These are phyloP conservation scores for Hypotaenidia okinawae DNA, from an alignment of 2,797 vertebrate genomes.

Conservation along the genomic window DNA sequence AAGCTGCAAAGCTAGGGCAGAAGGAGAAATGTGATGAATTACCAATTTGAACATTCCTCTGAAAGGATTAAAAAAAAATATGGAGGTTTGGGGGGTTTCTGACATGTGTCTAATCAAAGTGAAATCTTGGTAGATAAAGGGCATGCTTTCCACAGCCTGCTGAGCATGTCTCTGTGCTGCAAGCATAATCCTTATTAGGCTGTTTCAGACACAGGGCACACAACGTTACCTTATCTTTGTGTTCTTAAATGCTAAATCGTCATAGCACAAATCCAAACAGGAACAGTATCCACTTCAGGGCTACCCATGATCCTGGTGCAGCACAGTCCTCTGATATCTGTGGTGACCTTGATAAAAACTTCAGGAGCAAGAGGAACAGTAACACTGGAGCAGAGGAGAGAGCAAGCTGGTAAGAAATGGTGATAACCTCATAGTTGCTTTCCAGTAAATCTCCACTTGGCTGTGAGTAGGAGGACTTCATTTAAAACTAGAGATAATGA, in stretches of 20 bases:
- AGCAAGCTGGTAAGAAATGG: not conserved
- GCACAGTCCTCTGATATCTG: not conserved
- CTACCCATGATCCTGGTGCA: not conserved
- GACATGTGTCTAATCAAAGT: not conserved
- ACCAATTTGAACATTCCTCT: not conserved
- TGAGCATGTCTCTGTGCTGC: not conserved
- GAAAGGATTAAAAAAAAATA: not conserved
- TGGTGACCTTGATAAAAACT: not conserved
- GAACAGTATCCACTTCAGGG: not conserved
- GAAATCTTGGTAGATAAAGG: not conserved
- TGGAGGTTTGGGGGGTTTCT: not conserved
- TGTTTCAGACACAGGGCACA: not conserved
- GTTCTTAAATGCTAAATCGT: not conserved
- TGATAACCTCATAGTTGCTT: slow-evolving; percentile 31
- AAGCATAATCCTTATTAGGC: not conserved
- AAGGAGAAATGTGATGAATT: not conserved
- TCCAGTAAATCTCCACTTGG: not conserved
- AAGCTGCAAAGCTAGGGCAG: slow-evolving; percentile 8
- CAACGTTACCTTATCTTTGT: not conserved
- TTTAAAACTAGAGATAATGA: slow-evolving; percentile 11
- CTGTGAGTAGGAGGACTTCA: slow-evolving; percentile 10
- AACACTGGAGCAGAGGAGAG: not conserved
- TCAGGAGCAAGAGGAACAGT: not conserved
- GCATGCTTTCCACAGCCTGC: not conserved
- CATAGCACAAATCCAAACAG: not conserved